Evolutionary conservation across 37 sponge, comb jelly and placozoan genomes (phyloP).

Genomic region (Geodia barretti): DNA sequence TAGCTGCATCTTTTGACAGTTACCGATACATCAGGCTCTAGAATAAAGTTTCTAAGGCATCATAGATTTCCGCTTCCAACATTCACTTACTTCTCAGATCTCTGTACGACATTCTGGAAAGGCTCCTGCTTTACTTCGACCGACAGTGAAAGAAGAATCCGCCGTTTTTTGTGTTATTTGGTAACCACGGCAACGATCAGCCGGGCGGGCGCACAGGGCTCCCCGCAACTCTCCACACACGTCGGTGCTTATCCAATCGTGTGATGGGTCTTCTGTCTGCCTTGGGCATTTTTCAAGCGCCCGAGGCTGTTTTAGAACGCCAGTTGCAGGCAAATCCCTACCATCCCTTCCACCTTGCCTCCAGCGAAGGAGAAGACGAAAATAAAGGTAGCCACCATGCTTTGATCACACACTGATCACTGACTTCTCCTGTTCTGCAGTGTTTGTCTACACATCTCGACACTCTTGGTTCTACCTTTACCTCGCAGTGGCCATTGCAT

Average conservation of each 20-base stretch:
- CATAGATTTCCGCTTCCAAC: background rate
- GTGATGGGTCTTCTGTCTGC: background rate
- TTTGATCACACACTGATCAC: too few species aligned
- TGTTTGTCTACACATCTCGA: conserved; percentile 9
- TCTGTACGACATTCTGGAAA: conserved; percentile 80
- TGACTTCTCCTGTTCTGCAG: too few species aligned
- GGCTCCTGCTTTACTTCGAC: background rate
- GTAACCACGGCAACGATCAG: conserved; percentile 23
- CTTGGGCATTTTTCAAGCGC: conserved; percentile 14
- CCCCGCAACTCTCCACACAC: background rate
- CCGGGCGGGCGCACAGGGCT: background rate
- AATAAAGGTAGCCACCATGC: background rate
- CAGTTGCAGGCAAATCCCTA: conserved; percentile 36
- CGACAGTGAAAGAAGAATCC: too few species aligned
- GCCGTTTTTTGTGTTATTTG: too few species aligned
- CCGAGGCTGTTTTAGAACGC: conserved; percentile 33
- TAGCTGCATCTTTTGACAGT: background rate
- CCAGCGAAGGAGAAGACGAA: background rate
- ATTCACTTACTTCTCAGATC: conserved; percentile 90
- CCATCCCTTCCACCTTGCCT: conserved; percentile 33
- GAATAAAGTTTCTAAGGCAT: background rate
- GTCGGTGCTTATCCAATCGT: too few species aligned
- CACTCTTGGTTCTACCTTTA: conserved; percentile 4
- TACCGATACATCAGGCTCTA: background rate
- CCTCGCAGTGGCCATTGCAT: background rate